phyloP scores from a whole-genome alignment of 1,140 invertebrate species.

The Cryptotermes secundus region DNA sequence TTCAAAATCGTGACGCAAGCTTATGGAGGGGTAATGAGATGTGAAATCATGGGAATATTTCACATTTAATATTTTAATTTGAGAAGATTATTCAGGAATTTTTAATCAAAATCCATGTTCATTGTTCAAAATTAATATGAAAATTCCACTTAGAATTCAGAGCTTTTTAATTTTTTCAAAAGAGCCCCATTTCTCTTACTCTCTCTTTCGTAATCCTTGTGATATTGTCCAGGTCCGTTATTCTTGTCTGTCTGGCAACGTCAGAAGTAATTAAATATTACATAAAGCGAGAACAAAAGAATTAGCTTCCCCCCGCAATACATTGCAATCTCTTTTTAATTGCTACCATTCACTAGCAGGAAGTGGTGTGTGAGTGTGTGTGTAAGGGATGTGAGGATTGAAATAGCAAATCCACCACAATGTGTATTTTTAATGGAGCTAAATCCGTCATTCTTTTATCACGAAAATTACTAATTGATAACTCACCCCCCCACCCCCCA shows the following conservation, averaged over 20 bases:
- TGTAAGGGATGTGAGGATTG: background rate
- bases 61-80: too few relatives aligned
- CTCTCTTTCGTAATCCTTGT: background rate
- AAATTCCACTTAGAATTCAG: background rate
- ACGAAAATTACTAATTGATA: background rate
- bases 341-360: background rate
- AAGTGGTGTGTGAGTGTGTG: background rate
- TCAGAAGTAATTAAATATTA: background rate
- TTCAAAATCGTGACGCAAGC: too few relatives aligned
- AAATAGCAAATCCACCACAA: background rate
- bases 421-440: background rate
- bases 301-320: background rate
- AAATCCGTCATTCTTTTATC: background rate
- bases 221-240: background rate
- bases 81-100: too few relatives aligned
- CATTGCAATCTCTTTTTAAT: conserved; percentile 4
- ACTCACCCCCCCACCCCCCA: too few relatives aligned
- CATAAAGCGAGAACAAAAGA: background rate
- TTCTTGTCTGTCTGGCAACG: background rate
- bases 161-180: background rate
- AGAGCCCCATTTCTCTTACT: background rate
- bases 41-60: too few relatives aligned
- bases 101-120: background rate
- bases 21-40: too few relatives aligned
- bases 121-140: background rate